A percentile compares a stretch with the other conserved stretches of the same genome.
Evolutionary conservation across 1,140 invertebrate genomes (phyloP).

Genomic region (Bombus polaris): DNA sequence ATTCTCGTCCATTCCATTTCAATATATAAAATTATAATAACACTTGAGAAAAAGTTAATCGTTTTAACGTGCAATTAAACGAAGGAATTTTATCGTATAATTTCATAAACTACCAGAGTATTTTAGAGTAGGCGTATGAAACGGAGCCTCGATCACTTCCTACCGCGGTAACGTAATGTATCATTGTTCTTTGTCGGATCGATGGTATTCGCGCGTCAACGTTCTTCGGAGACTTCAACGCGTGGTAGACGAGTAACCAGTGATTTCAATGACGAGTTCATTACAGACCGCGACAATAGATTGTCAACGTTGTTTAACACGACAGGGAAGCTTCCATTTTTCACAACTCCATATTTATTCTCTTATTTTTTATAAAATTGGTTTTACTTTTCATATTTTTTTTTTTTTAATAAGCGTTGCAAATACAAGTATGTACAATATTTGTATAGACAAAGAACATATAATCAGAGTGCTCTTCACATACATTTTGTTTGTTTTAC

Average conservation of each 20-base stretch:
- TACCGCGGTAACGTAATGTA: not conserved
- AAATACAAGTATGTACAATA: too few relatives aligned
- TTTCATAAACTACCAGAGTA: not conserved
- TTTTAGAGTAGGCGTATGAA: not conserved
- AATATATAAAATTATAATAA: too few relatives aligned
- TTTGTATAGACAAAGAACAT: too few relatives aligned
- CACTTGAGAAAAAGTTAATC: not conserved
- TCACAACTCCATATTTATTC: too few relatives aligned
- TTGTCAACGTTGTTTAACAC: slow-evolving; percentile 4
- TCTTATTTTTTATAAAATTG: not conserved
- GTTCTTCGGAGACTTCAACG: slow-evolving; percentile 48
- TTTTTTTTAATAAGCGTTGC: too few relatives aligned
- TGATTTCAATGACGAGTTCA: slow-evolving; percentile 57
- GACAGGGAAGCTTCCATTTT: not conserved
- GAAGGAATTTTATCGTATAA: not conserved
- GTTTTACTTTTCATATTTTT: not conserved
- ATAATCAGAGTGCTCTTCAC: too few relatives aligned
- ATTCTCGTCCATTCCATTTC: too few relatives aligned
- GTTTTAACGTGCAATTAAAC: not conserved
- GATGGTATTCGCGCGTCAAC: slow-evolving; percentile 10
- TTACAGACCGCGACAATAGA: slow-evolving; percentile 27
- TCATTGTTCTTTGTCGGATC: not conserved
- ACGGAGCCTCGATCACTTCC: not conserved
- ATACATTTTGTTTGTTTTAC: too few relatives aligned
- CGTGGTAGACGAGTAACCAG: slow-evolving; percentile 37